Percentiles rank a stretch among this genome's conserved stretches.
Evolutionary conservation across 2,797 vertebrate genomes (phyloP).

Genomic region (Crax fasciolata): DNA sequence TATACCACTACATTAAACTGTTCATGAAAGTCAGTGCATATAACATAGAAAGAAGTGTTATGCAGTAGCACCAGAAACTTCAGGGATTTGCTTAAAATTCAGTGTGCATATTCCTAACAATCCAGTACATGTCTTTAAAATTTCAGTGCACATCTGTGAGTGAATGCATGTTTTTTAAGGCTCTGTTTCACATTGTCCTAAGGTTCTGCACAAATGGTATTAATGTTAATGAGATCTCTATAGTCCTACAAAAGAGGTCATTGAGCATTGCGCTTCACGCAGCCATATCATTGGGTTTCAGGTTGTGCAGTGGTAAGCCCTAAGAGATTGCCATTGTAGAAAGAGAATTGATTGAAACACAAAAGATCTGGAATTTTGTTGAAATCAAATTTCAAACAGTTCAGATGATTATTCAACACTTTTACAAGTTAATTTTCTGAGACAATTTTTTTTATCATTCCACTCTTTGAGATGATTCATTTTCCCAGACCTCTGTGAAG

Average conservation of each 20-base stretch:
- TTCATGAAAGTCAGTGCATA: slow-evolving; percentile 23
- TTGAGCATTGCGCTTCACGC: slow-evolving; percentile 50
- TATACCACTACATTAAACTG: slow-evolving; percentile 25
- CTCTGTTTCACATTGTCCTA: slow-evolving; percentile 60
- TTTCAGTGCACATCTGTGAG: slow-evolving; percentile 35
- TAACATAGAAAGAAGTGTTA: not conserved
- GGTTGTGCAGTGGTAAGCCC: slow-evolving; percentile 47
- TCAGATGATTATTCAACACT: not conserved
- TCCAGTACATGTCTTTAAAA: slow-evolving; percentile 38
- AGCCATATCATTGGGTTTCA: slow-evolving; percentile 65
- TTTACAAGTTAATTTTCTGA: slow-evolving; percentile 13
- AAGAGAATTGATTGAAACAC: slow-evolving; percentile 44
- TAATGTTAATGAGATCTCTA: slow-evolving; percentile 77
- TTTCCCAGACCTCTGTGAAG: not conserved
- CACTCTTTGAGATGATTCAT: not conserved
- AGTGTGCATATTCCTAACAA: not conserved
- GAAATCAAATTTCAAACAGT: slow-evolving; percentile 35
- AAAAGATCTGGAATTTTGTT: slow-evolving; percentile 45
- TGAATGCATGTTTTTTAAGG: slow-evolving; percentile 69
- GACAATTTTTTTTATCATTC: not conserved
- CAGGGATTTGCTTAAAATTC: slow-evolving; percentile 67
- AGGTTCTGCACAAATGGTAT: slow-evolving; percentile 60
- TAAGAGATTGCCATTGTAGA: slow-evolving; percentile 51
- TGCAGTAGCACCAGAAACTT: not conserved
- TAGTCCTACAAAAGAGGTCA: slow-evolving; percentile 72